Percentiles rank a stretch among this genome's conserved stretches.
Conservation (phyloP, 1,140 invertebrate species). For the Sarcophaga bullata region DNA sequence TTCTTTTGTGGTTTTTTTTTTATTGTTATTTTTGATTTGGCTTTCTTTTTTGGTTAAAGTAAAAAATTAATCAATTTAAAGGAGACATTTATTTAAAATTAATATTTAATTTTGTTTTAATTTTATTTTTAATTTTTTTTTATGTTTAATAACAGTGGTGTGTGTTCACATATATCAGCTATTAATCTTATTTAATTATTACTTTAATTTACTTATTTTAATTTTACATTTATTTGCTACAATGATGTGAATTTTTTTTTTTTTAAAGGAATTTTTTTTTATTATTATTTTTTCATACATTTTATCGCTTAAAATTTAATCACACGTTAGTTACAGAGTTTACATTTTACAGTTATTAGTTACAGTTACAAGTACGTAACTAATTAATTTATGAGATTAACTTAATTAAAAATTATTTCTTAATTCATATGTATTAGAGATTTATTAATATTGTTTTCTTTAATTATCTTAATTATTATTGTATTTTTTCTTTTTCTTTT, state of each 20-base stretch:
- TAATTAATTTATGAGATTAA: neutral
- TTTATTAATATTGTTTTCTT: neutral
- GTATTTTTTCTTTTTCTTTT: neutral
- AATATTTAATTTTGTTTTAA: neutral
- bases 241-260: neutral
- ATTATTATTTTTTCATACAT: neutral
- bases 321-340: too few species aligned
- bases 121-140: neutral
- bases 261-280: neutral
- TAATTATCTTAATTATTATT: neutral
- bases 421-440: too few species aligned
- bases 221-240: neutral
- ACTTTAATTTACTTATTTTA: neutral
- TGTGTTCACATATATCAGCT: neutral
- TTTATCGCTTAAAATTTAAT: neutral
- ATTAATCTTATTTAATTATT: neutral
- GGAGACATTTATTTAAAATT: slow-evolving; percentile 11
- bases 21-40: neutral
- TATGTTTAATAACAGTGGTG: neutral
- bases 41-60: neutral
- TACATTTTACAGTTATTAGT: too few species aligned
- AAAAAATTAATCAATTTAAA: slow-evolving; percentile 19
- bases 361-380: neutral
- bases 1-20: neutral
- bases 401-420: too few species aligned